These are phyloP conservation scores for Trachelus iudaicus DNA, from an alignment of 2,888 invertebrate genomes.

Conservation along the genomic window DNA sequence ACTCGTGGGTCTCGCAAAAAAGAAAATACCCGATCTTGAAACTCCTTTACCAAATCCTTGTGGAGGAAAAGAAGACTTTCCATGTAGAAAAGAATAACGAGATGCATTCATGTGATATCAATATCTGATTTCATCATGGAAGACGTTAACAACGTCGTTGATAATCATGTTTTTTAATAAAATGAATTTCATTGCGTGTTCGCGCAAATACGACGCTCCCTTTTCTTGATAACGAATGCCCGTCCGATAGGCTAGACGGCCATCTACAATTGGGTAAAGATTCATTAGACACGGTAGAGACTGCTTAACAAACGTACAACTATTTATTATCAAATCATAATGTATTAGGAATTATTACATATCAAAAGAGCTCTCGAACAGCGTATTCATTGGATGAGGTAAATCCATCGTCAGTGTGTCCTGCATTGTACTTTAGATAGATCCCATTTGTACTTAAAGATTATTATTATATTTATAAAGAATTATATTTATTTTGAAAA, in stretches of 20 bases:
- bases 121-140: neutral
- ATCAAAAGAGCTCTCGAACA: neutral
- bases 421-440: neutral
- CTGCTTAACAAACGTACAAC: neutral
- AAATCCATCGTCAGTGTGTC: neutral
- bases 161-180: neutral
- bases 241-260: neutral
- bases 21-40: constrained; percentile 79
- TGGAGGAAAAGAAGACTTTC: constrained; percentile 21
- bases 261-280: neutral
- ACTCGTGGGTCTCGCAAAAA: constrained; percentile 83
- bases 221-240: neutral
- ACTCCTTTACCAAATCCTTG: constrained; percentile 68
- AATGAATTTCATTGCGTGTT: neutral
- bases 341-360: neutral
- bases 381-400: neutral
- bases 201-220: neutral
- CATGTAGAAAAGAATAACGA: constrained; percentile 22
- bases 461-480: neutral
- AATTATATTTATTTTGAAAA: neutral
- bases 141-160: neutral
- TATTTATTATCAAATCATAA: neutral
- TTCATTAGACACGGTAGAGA: neutral
- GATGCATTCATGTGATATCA: neutral
- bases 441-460: constrained; percentile 1